phyloP scores from a whole-genome alignment of 2,113 vertebrate genomes.

The Pelmatolapia mariae region DNA sequence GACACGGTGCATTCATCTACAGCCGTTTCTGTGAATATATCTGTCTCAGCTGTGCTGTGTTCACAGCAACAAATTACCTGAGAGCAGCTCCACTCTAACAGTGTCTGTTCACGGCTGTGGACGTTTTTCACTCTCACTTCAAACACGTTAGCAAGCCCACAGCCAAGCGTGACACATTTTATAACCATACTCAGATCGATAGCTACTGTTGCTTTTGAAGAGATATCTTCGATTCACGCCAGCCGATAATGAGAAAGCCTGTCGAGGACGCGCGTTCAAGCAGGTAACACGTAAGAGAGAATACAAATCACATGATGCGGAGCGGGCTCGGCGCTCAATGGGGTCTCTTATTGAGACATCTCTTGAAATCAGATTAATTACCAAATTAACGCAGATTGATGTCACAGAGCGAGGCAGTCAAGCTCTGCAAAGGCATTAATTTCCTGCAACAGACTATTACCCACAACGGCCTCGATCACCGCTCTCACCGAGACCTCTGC shows the following conservation, averaged over 20 bases:
- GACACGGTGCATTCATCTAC: conserved; percentile 1
- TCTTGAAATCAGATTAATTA: conserved; percentile 56
- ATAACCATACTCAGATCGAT: neutral
- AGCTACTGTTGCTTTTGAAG: neutral
- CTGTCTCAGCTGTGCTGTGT: neutral
- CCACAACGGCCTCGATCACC: conserved; percentile 11
- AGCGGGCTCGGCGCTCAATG: neutral
- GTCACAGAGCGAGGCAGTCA: conserved; percentile 1
- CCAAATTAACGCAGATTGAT: conserved; percentile 43
- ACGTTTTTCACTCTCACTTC: neutral
- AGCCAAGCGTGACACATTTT: neutral
- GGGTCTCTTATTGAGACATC: conserved; percentile 34
- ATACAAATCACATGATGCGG: neutral
- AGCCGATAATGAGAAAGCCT: neutral
- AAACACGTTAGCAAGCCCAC: neutral
- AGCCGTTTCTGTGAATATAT: neutral
- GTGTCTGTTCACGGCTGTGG: neutral
- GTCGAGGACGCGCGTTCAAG: neutral
- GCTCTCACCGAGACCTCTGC: neutral
- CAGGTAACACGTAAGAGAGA: neutral
- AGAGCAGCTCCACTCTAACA: neutral
- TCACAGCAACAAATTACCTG: conserved; percentile 1
- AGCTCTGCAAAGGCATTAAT: conserved; percentile 28
- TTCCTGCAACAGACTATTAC: conserved; percentile 43
- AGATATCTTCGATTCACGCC: neutral